Evolutionary conservation across 92 coral and sea anemone genomes (phyloP), one percentile per base, ranked within the genome.

Genomic region (Epizoanthus scotinus): DNA sequence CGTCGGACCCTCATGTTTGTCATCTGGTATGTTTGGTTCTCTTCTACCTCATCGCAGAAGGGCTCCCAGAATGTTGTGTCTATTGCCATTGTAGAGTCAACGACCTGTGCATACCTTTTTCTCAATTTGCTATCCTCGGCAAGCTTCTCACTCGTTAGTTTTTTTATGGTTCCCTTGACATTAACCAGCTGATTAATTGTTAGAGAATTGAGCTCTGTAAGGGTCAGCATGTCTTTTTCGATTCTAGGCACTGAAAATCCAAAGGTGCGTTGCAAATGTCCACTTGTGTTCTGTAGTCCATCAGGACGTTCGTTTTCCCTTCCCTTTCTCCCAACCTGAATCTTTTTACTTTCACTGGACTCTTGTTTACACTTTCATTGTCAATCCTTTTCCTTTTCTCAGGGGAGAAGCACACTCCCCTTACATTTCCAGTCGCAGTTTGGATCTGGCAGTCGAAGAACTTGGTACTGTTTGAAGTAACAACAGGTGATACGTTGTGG

Each of bases 391-490:
- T 58, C 63, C 28, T 58, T 58, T 58, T 58, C 63, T 58, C 63
- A n/a, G 63, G 63, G 63, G 63, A 58, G 25, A 58, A 58, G 63
- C 63, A 58, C 21, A 58, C 25, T 58, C 63, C 63, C 63, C 63
- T n/a, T 5, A n/a, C 63, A 21, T 20, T 58, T 58, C 26, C 63
- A 58, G 27, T 58, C 25, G 28, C 63, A 10, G 63, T 58, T 24
- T 20, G 63, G 12, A 58, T 58, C 27, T 58, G 63, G 25, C 63
- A 58, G 1, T 58, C 63, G 13, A 19, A 58, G 27, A 58, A 58
- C 63, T 10, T 58, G 63, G 63, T 20, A 58, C 22, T 56, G 22
- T 56, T 19, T 21, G 61, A 56, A 21, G n/a, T 56, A 21, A n/a
- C 61, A 56, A 56, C 22, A 21, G 61, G 61, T 21, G 61, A 56